A percentile compares a stretch with the other conserved stretches of the same genome.
Conservation (phyloP, 2,113 vertebrate species). For the Turnix velox region DNA sequence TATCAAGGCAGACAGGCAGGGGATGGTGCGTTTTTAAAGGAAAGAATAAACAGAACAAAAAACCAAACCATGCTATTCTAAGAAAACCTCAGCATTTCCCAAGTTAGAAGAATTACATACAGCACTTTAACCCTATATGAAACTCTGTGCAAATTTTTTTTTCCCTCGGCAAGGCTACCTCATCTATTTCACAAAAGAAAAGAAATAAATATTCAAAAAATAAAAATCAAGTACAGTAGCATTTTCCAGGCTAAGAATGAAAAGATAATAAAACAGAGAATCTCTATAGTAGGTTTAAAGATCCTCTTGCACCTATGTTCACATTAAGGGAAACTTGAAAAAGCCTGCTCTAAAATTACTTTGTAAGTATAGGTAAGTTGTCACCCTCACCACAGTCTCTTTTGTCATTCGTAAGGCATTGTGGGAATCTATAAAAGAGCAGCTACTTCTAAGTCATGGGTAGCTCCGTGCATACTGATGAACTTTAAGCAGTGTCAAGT, state of each 20-base stretch:
- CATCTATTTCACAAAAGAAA: too few species aligned
- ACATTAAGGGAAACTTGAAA: not conserved
- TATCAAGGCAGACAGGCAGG: not conserved
- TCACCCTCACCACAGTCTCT: not conserved
- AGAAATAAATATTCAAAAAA: not conserved
- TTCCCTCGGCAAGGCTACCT: too few species aligned
- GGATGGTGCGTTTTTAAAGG: rapidly evolving
- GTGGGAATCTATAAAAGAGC: not conserved
- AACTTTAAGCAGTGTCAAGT: not conserved
- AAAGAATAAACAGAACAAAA: not conserved
- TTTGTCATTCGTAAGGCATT: not conserved
- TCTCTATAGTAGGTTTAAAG: not conserved
- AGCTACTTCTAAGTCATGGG: not conserved
- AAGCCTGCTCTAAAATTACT: not conserved
- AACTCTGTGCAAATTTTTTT: not conserved
- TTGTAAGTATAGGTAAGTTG: not conserved
- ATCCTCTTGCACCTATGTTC: not conserved
- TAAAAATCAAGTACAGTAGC: not conserved
- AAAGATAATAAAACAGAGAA: not conserved
- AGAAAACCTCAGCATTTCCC: not conserved
- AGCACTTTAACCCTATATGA: not conserved
- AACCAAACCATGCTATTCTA: not conserved
- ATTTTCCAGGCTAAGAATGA: not conserved
- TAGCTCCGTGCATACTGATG: not conserved
- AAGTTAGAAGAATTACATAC: not conserved